Percentiles rank a stretch among this genome's conserved stretches.
phyloP scores from a whole-genome alignment of 2,797 vertebrate genomes.

The Danionella dracula region DNA sequence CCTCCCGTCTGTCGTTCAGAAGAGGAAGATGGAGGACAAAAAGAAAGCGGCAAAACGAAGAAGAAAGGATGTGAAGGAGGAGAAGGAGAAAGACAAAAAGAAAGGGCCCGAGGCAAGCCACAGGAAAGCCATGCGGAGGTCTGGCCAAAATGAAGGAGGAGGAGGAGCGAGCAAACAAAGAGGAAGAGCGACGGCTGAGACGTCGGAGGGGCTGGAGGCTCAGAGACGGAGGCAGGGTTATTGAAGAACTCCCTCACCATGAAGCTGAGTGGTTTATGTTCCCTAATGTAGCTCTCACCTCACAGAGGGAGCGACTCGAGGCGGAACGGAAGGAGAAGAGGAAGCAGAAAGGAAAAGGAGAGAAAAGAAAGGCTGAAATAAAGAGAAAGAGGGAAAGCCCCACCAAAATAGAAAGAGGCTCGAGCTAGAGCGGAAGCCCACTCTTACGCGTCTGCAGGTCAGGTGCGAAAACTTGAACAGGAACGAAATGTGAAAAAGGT shows the following conservation, averaged over 20 bases:
- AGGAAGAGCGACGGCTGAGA: slow-evolving; percentile 76
- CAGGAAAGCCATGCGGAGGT: slow-evolving; percentile 95
- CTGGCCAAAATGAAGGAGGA: slow-evolving; percentile 93
- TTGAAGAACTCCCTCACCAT: background rate
- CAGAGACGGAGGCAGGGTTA: slow-evolving; percentile 87
- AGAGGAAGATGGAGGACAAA: slow-evolving; percentile 86
- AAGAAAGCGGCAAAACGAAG: slow-evolving; percentile 95
- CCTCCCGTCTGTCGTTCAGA: slow-evolving; percentile 56
- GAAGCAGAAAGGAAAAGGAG: slow-evolving; percentile 97
- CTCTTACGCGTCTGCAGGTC: slow-evolving; percentile 86
- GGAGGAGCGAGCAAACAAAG: slow-evolving; percentile 76
- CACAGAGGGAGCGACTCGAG: slow-evolving; percentile 88
- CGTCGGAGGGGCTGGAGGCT: slow-evolving; percentile 81
- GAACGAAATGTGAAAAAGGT: background rate
- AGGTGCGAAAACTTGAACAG: slow-evolving; percentile 73
- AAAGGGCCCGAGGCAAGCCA: slow-evolving; percentile 96
- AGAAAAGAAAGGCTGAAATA: slow-evolving; percentile 94
- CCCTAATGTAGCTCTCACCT: background rate
- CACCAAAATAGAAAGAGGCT: slow-evolving; percentile 88
- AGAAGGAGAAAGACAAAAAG: slow-evolving; percentile 88
- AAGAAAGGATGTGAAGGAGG: slow-evolving; percentile 83
- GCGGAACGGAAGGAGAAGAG: slow-evolving; percentile 92
- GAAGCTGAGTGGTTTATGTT: background rate
- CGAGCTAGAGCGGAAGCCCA: slow-evolving; percentile 85
- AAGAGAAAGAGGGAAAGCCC: slow-evolving; percentile 95